These are phyloP conservation scores for Lottia scabra DNA, from an alignment of 2,888 invertebrate species.

Conservation along the genomic window DNA sequence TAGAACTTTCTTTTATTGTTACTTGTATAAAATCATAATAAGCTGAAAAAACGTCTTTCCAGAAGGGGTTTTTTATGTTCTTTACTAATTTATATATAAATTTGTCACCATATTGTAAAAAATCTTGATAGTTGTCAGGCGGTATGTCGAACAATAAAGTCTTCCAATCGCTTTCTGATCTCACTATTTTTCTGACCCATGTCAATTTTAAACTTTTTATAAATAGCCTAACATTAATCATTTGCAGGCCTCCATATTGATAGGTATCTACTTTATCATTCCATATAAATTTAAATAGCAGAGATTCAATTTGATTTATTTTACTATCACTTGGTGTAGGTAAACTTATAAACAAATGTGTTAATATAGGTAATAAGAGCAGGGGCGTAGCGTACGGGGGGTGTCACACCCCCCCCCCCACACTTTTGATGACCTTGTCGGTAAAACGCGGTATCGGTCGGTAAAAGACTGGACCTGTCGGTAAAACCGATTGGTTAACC, in stretches of 20 bases:
- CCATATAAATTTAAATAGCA: conserved; percentile 5
- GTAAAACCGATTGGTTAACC: too few species aligned
- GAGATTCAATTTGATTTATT: background rate
- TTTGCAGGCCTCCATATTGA: conserved; percentile 13
- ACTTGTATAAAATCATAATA: background rate
- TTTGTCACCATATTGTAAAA: too few species aligned
- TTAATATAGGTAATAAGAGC: conserved; percentile 6
- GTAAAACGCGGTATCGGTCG: too few species aligned
- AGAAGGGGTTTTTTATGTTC: background rate
- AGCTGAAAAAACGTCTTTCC: background rate
- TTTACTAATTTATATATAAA: too few species aligned
- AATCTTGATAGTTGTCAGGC: too few species aligned
- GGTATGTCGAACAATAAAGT: background rate
- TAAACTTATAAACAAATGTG: conserved; percentile 16
- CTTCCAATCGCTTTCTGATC: background rate
- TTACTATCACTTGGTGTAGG: conserved; percentile 7
- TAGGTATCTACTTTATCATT: conserved; percentile 7
- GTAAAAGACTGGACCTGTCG: too few species aligned
- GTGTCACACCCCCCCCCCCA: too few species aligned
- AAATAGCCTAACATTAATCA: conserved; percentile 8
- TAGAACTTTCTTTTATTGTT: background rate
- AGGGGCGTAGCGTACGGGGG: too few species aligned
- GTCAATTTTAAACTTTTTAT: conserved; percentile 13
- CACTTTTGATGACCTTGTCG: too few species aligned
- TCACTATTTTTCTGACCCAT: conserved; percentile 16